A percentile compares a stretch with the other conserved stretches of the same genome.
phyloP scores from a whole-genome alignment of 2,888 invertebrate genomes.

The Conus canariensis region DNA sequence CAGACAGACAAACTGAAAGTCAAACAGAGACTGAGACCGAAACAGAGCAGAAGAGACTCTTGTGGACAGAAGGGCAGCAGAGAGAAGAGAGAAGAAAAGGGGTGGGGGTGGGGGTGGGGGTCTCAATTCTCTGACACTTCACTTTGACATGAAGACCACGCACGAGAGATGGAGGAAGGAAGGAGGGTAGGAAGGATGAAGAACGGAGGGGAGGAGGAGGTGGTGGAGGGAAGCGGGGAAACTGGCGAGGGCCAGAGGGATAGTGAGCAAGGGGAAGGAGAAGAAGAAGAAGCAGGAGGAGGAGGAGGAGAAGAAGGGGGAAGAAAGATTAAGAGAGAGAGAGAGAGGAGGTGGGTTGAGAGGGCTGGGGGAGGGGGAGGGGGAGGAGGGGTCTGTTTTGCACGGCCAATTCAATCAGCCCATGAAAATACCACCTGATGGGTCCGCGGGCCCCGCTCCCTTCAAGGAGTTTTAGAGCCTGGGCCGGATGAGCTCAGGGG shows the following conservation, averaged over 20 bases:
- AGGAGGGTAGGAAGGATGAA: background rate
- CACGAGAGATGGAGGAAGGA: background rate
- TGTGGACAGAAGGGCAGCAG: background rate
- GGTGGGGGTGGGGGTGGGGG: no score
- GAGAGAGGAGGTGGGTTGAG: background rate
- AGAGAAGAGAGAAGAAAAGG: background rate
- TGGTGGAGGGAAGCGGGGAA: background rate
- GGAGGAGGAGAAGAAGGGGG: background rate
- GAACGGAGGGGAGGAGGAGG: background rate
- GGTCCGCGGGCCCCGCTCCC: background rate
- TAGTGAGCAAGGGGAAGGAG: background rate
- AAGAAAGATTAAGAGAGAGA: background rate
- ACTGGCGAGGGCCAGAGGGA: background rate
- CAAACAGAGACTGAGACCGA: background rate
- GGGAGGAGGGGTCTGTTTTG: slow-evolving; percentile 41
- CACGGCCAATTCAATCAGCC: slow-evolving; percentile 40
- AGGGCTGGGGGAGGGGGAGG: background rate
- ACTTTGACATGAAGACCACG: background rate
- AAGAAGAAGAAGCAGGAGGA: background rate
- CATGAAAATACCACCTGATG: slow-evolving; percentile 41
- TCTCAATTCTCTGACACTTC: slow-evolving; percentile 19
- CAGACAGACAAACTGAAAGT: background rate
- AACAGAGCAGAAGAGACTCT: background rate
- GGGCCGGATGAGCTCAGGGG: slow-evolving; percentile 16
- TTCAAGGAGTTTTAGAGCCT: background rate